Percentiles rank a stretch among this genome's conserved stretches.
Conservation (phyloP, 2,113 vertebrate species). For the Oreotrochilus melanogaster region DNA sequence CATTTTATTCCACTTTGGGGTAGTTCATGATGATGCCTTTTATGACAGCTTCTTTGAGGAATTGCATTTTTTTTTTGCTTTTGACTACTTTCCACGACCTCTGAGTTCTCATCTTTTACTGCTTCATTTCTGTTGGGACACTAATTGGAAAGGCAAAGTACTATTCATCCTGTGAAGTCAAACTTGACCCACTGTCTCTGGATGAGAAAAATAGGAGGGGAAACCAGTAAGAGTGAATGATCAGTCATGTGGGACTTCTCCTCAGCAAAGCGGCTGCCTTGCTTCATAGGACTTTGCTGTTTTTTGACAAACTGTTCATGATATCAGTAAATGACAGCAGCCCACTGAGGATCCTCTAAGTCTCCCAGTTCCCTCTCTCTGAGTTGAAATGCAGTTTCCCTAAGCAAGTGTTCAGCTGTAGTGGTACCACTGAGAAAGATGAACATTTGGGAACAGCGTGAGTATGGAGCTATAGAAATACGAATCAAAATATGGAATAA, state of each 20-base stretch:
- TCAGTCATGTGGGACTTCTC: not conserved
- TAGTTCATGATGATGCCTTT: not conserved
- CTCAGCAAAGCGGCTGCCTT: not conserved
- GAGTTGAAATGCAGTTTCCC: not conserved
- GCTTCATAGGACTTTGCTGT: not conserved
- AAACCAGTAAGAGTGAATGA: not conserved
- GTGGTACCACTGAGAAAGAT: not conserved
- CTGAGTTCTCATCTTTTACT: not conserved
- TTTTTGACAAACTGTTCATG: not conserved
- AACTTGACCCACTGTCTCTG: not conserved
- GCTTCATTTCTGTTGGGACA: not conserved
- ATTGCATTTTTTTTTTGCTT: not conserved
- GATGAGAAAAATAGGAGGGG: not conserved
- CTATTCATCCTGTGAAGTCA: not conserved
- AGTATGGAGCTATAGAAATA: not conserved
- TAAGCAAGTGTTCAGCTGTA: not conserved
- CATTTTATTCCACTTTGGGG: not conserved
- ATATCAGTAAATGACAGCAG: not conserved
- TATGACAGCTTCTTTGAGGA: not conserved
- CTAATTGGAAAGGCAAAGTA: not conserved
- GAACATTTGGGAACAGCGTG: not conserved
- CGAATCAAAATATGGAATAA: not conserved
- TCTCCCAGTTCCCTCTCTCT: not conserved
- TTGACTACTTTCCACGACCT: not conserved
- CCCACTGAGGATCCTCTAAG: not conserved